Percentiles rank a stretch among this genome's conserved stretches.
phyloP scores from a whole-genome alignment of 2,888 invertebrate species.

The Sinopyrophorus schimmeli region DNA sequence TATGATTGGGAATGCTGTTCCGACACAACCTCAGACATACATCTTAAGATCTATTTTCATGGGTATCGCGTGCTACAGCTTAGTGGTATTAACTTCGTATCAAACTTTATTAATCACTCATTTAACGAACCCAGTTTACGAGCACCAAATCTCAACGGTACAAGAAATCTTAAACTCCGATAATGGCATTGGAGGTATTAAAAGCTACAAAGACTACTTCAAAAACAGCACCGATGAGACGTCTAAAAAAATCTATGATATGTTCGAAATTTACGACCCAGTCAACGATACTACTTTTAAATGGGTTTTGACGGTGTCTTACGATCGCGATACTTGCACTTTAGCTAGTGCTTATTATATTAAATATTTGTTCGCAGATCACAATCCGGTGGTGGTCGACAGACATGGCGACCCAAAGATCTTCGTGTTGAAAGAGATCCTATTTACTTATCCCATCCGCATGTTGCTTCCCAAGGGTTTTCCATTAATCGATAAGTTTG shows the following conservation, averaged over 20 bases:
- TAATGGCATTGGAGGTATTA: constrained; percentile 56
- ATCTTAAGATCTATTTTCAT: constrained; percentile 61
- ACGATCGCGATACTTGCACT: constrained; percentile 38
- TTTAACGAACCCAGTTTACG: constrained; percentile 59
- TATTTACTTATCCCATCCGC: constrained; percentile 61
- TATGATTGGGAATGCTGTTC: constrained; percentile 58
- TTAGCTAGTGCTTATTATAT: constrained; percentile 39
- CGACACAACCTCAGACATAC: constrained; percentile 57
- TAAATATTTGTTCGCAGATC: constrained; percentile 31
- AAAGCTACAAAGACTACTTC: constrained; percentile 54
- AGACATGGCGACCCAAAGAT: constrained; percentile 31
- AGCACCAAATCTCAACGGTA: constrained; percentile 60
- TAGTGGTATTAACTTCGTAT: constrained; percentile 60
- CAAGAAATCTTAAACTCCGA: constrained; percentile 58
- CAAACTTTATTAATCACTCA: constrained; percentile 64
- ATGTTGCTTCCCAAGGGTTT: constrained; percentile 61
- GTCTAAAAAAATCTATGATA: constrained; percentile 33
- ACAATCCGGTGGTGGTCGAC: constrained; percentile 25
- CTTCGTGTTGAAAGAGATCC: constrained; percentile 44
- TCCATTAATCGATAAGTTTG: constrained; percentile 58
- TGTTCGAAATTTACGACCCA: constrained; percentile 31
- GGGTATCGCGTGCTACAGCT: constrained; percentile 58
- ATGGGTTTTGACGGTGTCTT: constrained; percentile 35
- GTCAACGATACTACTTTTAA: constrained; percentile 32
- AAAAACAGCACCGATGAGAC: constrained; percentile 23